Evolutionary conservation across 2,113 vertebrate species (phyloP).

Genomic region (Dasyurus viverrinus): DNA sequence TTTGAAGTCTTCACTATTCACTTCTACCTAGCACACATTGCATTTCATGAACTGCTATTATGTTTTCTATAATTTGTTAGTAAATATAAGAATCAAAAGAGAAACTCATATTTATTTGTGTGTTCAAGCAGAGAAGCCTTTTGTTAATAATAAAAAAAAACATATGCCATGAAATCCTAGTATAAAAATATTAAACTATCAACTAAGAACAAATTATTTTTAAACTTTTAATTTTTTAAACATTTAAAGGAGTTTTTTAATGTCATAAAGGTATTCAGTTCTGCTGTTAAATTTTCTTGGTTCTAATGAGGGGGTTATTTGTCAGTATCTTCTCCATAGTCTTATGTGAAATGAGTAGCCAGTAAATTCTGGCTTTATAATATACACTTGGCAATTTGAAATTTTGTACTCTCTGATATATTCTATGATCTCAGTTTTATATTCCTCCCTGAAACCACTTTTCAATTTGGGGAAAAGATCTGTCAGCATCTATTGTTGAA

Average conservation of each 20-base stretch:
- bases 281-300: conserved; percentile 30
- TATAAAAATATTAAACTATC: background rate
- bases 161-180: conserved; percentile 2
- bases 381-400: background rate
- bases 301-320: background rate
- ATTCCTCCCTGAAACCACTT: conserved; percentile 57
- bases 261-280: conserved; percentile 19
- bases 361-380: conserved; percentile 3
- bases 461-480: conserved; percentile 56
- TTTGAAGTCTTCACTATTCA: background rate
- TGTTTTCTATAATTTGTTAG: background rate
- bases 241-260: background rate
- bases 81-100: background rate
- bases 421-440: conserved; percentile 44
- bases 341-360: background rate
- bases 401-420: conserved; percentile 29
- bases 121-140: background rate
- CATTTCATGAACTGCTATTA: background rate
- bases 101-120: background rate
- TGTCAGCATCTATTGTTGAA: conserved; percentile 54
- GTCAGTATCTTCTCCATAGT: background rate
- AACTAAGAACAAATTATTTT: background rate
- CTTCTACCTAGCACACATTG: background rate
- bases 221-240: background rate
- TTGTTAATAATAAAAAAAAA: conserved; percentile 10